Percentiles rank a stretch among this genome's conserved stretches.
phyloP scores from a whole-genome alignment of 2,888 invertebrate species.

The Lasius platythorax region DNA sequence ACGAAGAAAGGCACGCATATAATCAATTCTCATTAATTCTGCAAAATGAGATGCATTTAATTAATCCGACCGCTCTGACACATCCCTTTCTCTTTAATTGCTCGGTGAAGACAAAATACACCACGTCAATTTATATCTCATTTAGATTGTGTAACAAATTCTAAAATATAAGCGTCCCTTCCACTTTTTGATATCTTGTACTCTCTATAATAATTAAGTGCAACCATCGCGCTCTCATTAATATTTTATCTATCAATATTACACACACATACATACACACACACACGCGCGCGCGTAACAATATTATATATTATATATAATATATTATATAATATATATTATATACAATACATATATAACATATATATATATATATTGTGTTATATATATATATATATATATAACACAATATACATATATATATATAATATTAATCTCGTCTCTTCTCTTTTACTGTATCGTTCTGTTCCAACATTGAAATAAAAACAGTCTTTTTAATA shows the following conservation, averaged over 20 bases:
- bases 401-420: too few relatives aligned
- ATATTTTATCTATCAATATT: conserved; percentile 54
- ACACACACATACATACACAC: background rate
- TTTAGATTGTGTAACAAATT: conserved; percentile 74
- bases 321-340: background rate
- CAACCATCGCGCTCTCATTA: conserved; percentile 36
- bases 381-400: too few relatives aligned
- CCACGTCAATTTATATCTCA: conserved; percentile 68
- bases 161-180: conserved; percentile 69
- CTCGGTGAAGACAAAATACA: conserved; percentile 56
- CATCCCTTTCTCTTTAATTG: conserved; percentile 16
- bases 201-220: conserved; percentile 66
- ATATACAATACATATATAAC: background rate
- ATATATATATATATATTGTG: too few relatives aligned
- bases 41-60: conserved; percentile 7
- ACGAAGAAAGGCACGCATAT: conserved; percentile 41
- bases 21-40: conserved; percentile 39
- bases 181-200: conserved; percentile 56
- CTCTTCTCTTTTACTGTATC: conserved; percentile 13
- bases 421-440: background rate
- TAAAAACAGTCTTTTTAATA: conserved; percentile 28
- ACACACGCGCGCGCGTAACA: background rate
- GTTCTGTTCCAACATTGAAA: conserved; percentile 19
- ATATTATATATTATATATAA: conserved; percentile 8
- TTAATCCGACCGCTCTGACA: background rate